Evolutionary conservation across 2,888 invertebrate genomes (phyloP).

Genomic region (Pyrrhosoma nymphula): DNA sequence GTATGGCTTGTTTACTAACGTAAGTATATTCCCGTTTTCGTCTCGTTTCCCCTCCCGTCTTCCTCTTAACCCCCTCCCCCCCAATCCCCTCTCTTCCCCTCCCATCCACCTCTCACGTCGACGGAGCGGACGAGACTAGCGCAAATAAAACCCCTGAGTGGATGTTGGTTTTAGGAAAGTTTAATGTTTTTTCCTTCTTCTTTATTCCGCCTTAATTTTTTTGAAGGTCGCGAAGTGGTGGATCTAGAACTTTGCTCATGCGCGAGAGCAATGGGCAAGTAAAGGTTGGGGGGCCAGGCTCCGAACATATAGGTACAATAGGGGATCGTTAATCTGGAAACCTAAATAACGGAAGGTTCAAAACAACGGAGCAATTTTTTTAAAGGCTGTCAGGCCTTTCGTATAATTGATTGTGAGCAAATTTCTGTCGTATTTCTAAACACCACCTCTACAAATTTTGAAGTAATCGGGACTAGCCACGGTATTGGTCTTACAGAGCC

Average conservation of each 20-base stretch:
- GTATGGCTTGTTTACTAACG: conserved; percentile 17
- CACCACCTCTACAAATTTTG: no score
- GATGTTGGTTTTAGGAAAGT: conserved; percentile 21
- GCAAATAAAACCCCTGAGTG: conserved; percentile 42
- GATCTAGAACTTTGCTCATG: background rate
- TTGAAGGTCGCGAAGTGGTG: conserved; percentile 8
- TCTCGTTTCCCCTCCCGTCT: conserved; percentile 25
- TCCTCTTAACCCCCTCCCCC: background rate
- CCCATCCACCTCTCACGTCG: background rate
- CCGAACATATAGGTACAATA: no score
- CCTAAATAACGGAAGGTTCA: no score
- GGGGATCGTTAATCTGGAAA: no score
- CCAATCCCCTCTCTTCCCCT: background rate
- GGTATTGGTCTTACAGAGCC: no score
- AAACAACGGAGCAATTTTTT: no score
- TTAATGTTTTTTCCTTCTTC: background rate
- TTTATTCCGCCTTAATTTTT: background rate
- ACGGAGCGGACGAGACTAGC: background rate
- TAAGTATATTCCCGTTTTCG: conserved; percentile 28
- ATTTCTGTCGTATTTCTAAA: no score
- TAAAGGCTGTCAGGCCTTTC: no score
- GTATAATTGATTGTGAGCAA: no score
- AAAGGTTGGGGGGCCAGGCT: background rate
- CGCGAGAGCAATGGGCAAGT: background rate
- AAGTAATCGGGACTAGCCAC: no score